A percentile compares a stretch with the other conserved stretches of the same genome.
Evolutionary conservation across 2,888 invertebrate species (phyloP).

Genomic region (Pristionchus mayeri): DNA sequence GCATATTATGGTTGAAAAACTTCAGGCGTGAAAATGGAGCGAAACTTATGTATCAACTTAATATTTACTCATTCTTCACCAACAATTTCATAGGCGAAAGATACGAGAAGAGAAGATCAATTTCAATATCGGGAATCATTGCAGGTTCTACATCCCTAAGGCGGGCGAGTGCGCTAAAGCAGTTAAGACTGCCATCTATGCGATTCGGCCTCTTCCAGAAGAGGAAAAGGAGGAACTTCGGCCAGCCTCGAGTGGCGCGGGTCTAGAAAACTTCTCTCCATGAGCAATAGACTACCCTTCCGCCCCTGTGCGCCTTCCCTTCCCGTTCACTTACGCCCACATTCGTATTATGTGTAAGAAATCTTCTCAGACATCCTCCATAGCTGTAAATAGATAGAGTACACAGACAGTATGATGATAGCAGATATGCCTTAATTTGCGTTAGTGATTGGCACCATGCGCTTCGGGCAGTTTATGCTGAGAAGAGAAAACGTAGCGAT

Average conservation of each 20-base stretch:
- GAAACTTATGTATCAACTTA: no score
- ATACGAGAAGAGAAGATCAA: no score
- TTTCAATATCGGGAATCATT: no score
- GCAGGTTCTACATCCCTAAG: slow-evolving; percentile 70
- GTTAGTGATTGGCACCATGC: background rate
- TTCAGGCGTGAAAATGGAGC: no score
- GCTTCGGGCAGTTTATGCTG: background rate
- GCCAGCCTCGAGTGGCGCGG: background rate
- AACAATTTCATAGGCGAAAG: no score
- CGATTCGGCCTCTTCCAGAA: slow-evolving; percentile 60
- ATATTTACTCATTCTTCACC: no score
- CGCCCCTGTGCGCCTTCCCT: background rate
- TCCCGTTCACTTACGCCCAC: background rate
- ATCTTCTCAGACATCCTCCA: background rate
- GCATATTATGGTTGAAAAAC: no score
- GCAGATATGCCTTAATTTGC: background rate
- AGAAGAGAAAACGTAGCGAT: no score
- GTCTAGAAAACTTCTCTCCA: slow-evolving; percentile 7
- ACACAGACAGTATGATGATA: background rate
- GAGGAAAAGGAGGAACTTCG: slow-evolving; percentile 3
- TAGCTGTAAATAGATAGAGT: background rate
- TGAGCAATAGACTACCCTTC: background rate
- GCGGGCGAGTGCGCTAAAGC: slow-evolving; percentile 76
- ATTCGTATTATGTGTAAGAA: background rate
- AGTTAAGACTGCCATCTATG: slow-evolving; percentile 72